These are phyloP conservation scores for Scelioninae gen. 1 DNA, from an alignment of 2,888 invertebrate genomes.

Conservation along the genomic window DNA sequence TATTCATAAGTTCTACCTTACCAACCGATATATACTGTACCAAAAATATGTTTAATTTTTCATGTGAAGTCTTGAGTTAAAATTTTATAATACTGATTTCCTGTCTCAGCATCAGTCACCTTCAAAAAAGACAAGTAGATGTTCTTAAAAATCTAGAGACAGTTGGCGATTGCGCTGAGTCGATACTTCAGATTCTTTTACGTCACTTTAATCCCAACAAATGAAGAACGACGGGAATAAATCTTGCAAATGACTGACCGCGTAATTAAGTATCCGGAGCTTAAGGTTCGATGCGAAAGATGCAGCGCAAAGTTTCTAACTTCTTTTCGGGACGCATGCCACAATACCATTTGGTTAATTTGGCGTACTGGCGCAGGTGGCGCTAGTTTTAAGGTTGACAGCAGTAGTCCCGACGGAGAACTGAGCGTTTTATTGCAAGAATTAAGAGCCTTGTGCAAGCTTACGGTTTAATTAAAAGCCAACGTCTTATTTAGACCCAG, in stretches of 20 bases:
- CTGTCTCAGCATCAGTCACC: background rate
- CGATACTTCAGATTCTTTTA: conserved; percentile 23
- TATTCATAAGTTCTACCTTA: no score
- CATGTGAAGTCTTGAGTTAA: no score
- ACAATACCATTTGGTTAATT: conserved; percentile 58
- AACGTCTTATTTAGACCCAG: conserved; percentile 68
- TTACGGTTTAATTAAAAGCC: conserved; percentile 76
- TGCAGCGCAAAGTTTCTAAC: conserved; percentile 28
- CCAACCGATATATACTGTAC: no score
- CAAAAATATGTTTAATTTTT: no score
- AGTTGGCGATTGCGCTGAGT: background rate
- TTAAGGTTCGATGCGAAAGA: conserved; percentile 22
- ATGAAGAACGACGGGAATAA: conserved; percentile 43
- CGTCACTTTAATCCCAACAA: conserved; percentile 41
- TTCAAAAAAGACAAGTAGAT: background rate
- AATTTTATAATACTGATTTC: background rate
- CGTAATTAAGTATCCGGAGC: conserved; percentile 42
- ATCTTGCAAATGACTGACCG: conserved; percentile 44
- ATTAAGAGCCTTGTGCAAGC: conserved; percentile 78
- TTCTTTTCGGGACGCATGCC: conserved; percentile 32
- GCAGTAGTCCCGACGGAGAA: conserved; percentile 63
- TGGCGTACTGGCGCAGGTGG: conserved; percentile 72
- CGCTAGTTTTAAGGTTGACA: conserved; percentile 64
- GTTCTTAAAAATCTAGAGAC: background rate
- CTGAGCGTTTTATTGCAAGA: conserved; percentile 78